Evolutionary conservation across 2,888 invertebrate genomes (phyloP).

Genomic region (Trichogramma evanescens): DNA sequence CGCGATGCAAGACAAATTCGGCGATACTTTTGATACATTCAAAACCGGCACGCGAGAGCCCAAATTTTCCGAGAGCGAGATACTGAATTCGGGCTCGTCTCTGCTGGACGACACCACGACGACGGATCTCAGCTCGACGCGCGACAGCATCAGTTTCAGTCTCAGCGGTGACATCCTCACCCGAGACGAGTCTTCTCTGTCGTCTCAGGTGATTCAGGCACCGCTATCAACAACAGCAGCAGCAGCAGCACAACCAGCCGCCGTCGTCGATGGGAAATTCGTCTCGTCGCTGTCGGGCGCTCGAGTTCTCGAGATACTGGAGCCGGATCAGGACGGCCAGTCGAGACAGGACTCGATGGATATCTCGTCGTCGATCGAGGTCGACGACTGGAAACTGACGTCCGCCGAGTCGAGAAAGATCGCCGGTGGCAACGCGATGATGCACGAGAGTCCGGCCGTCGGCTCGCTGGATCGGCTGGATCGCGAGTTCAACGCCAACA

Average conservation of each 20-base stretch:
- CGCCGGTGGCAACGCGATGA: conserved; percentile 18
- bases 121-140: conserved; percentile 29
- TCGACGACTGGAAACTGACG: conserved; percentile 34
- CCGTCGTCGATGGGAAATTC: conserved; percentile 7
- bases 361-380: conserved; percentile 35
- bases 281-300: conserved; percentile 32
- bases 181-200: conserved; percentile 38
- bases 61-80: too few relatives aligned
- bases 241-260: not conserved
- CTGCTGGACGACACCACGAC: conserved; percentile 1
- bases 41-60: too few relatives aligned
- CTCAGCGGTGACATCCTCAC: conserved; percentile 39
- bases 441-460: conserved; percentile 35
- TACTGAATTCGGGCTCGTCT: too few relatives aligned
- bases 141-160: conserved; percentile 34
- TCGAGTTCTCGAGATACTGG: conserved; percentile 36
- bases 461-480: conserved; percentile 39
- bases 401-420: conserved; percentile 25
- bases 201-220: conserved; percentile 29
- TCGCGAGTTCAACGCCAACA: conserved; percentile 35
- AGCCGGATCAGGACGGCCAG: conserved; percentile 29
- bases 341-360: conserved; percentile 39
- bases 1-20: too few relatives aligned
- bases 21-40: too few relatives aligned
- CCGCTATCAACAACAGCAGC: conserved; percentile 28